A percentile compares a stretch with the other conserved stretches of the same genome.
phyloP scores from a whole-genome alignment of 2,113 vertebrate species.

The Setophaga coronata region DNA sequence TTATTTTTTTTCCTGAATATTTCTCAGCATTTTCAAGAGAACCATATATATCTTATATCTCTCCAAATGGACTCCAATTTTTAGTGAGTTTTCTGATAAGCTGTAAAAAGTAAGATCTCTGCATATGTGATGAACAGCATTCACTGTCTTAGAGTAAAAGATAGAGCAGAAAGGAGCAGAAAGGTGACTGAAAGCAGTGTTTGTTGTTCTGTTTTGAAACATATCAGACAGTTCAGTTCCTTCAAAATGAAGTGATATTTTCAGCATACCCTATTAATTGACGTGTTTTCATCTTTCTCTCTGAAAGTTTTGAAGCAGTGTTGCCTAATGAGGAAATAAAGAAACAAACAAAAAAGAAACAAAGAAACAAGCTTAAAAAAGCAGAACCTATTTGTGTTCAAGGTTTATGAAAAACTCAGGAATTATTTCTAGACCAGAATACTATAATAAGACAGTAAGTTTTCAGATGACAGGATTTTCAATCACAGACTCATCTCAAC shows the following conservation, averaged over 20 bases:
- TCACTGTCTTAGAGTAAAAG: neutral
- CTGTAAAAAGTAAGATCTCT: neutral
- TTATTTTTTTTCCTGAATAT: neutral
- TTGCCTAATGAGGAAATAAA: neutral
- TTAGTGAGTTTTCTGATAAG: neutral
- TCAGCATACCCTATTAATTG: neutral
- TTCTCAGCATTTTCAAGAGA: neutral
- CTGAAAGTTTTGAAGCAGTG: neutral
- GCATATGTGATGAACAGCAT: neutral
- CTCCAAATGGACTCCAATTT: neutral
- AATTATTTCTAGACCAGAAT: neutral
- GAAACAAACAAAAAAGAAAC: accelerated
- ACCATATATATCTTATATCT: neutral
- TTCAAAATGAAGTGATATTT: neutral
- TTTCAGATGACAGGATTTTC: neutral
- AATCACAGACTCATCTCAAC: neutral
- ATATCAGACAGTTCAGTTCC: neutral
- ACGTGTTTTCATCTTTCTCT: neutral
- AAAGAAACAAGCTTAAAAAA: neutral
- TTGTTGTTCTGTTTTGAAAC: neutral
- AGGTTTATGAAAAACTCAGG: neutral
- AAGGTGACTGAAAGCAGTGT: neutral
- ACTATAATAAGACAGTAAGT: neutral
- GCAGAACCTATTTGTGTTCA: neutral
- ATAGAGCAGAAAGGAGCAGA: neutral